Evolutionary conservation across 2,113 vertebrate species (phyloP), one percentile per base, ranked within the genome.

Genomic region (Ahaetulla prasina): DNA sequence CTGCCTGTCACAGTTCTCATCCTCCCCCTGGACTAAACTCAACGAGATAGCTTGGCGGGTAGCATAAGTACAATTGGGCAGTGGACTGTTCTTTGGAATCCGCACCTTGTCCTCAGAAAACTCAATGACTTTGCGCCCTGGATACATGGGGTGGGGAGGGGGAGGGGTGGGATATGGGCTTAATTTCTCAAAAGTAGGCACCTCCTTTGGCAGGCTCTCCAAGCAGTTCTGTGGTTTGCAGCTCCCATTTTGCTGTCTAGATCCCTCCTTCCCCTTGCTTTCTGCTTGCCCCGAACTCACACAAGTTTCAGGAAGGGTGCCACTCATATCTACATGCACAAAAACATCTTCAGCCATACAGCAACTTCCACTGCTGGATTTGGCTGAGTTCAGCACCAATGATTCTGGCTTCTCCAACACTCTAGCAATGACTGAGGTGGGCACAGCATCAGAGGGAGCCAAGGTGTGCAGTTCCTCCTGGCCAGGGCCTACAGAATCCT

Each of bases 351-450:
- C 99, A 0, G 99, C 98, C 43, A 98, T 96, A 0, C 98, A 98
- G 27, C 97, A 98, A 27, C 97, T 98, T 4, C 97, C 96, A 2
- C 98, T 98, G 98, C 99, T 98, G 53, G 99, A 99, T 95, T 98
- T 99, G 87, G 98, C 99, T 0, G 99, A 99, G 95, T 99, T 99
- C 45, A 99, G 98, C 91, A 99, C 95, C 45, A 99, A 97, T 1
- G 99, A 99, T 96, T 99, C 99, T 0, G 99, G 99, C 94, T 99
- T 99, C 97, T 99, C 99, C 93, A 99, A 96, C 52, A 99, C 99
- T 3, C 99, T 98, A 89, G 99, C 99, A 16, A 99, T 99, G 95
- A 99, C 98, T 0, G 99, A 98, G 12, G 99, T 99, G 54, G 99
- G 99, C 20, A 99, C 99, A 8, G 99, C 98, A 5, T 99, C 98